These are phyloP conservation scores for Microctenopoma stevenorrisi DNA, from an alignment of 2,797 vertebrate species.

Conservation along the genomic window DNA sequence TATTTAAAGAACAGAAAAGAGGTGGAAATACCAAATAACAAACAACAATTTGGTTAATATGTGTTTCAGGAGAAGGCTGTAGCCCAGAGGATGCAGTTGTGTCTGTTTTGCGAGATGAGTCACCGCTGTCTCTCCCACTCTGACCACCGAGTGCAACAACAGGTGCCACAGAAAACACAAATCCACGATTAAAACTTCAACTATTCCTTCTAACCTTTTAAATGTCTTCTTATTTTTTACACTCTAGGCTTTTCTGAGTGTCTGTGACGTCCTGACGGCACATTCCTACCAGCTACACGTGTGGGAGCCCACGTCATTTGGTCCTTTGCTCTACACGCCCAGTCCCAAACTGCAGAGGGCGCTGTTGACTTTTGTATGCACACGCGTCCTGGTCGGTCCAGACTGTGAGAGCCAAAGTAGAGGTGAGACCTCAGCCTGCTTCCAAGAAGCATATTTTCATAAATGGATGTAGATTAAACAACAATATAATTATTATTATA, in stretches of 20 bases:
- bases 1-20: too few species aligned
- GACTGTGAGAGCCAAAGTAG: constrained; percentile 77
- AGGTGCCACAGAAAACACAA: constrained; percentile 75
- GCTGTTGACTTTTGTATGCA: constrained; percentile 84
- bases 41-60: constrained; percentile 17
- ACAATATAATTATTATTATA: too few species aligned
- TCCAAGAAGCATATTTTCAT: too few species aligned
- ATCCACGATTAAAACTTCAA: background rate
- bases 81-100: constrained; percentile 83
- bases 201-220: background rate
- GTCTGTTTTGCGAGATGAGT: constrained; percentile 84
- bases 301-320: constrained; percentile 70
- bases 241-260: constrained; percentile 86
- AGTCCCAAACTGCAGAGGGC: constrained; percentile 88
- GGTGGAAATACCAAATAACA: too few species aligned
- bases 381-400: constrained; percentile 81
- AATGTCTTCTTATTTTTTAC: fast-evolving
- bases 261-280: constrained; percentile 90
- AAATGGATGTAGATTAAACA: too few species aligned
- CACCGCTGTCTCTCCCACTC: constrained; percentile 83
- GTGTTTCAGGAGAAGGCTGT: constrained; percentile 81
- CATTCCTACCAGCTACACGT: constrained; percentile 85
- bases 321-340: constrained; percentile 83
- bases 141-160: constrained; percentile 82
- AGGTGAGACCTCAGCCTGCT: constrained; percentile 64